phyloP scores from a whole-genome alignment of 35 echinoderm and acorn worm genomes.

The Holothuria glaberrima region DNA sequence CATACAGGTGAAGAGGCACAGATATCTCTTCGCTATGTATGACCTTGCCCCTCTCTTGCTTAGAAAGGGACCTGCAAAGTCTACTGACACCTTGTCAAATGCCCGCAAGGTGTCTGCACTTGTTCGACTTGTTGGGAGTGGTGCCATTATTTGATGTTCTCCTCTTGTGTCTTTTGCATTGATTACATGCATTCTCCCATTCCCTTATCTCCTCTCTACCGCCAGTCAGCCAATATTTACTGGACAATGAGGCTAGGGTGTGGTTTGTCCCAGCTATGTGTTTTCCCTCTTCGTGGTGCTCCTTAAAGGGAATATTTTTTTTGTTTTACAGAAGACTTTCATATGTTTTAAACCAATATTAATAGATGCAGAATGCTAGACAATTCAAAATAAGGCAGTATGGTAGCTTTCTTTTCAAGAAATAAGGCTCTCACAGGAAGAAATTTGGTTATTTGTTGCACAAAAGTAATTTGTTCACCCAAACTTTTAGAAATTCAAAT shows the following conservation, averaged over 20 bases:
- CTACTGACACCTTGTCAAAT: constrained; percentile 22
- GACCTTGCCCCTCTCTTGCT: constrained; percentile 25
- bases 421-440: no score
- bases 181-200: not conserved
- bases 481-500: no score
- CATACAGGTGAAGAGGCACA: constrained; percentile 48
- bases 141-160: constrained; percentile 40
- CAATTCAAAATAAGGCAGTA: no score
- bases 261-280: no score
- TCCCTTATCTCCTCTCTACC: not conserved
- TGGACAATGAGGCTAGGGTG: not conserved
- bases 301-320: no score
- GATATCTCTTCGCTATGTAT: constrained; percentile 9
- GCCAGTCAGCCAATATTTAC: not conserved
- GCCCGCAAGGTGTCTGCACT: not conserved
- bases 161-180: constrained; percentile 7
- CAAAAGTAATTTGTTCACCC: no score
- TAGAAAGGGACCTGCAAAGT: constrained; percentile 43
- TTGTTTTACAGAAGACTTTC: no score
- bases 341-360: no score
- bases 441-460: no score
- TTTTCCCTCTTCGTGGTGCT: no score
- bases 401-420: no score
- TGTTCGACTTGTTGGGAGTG: constrained; percentile 2
- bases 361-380: no score